Percentiles rank a stretch among this genome's conserved stretches.
Conservation (phyloP, 2,888 invertebrate species). For the Pyrochroa serraticornis region DNA sequence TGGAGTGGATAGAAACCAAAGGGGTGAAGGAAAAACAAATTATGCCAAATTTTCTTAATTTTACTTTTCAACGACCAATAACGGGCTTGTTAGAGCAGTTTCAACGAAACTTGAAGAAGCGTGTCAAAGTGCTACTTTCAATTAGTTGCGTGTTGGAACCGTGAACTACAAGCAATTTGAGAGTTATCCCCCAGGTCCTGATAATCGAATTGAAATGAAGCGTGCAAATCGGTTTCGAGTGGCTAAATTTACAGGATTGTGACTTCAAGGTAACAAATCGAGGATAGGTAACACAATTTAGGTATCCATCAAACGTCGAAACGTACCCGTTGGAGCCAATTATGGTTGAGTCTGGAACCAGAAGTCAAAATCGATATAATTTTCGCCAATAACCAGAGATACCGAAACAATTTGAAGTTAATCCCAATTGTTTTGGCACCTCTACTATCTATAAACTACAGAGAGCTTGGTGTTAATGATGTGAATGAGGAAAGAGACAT, state of each 20-base stretch:
- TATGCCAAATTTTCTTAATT: too few relatives aligned
- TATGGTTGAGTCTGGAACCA: conserved; percentile 8
- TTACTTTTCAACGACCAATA: too few relatives aligned
- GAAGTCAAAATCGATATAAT: neutral
- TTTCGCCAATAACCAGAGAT: neutral
- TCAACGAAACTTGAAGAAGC: too few relatives aligned
- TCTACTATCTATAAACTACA: neutral
- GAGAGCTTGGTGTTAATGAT: neutral
- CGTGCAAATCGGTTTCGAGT: neutral
- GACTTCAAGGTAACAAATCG: too few relatives aligned
- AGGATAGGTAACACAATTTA: too few relatives aligned
- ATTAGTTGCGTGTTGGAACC: too few relatives aligned
- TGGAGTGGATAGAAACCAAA: too few relatives aligned
- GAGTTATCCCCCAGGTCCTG: neutral
- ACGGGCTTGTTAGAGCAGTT: too few relatives aligned
- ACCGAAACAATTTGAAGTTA: neutral
- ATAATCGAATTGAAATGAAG: neutral
- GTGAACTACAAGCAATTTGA: too few relatives aligned
- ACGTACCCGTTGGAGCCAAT: conserved; percentile 7
- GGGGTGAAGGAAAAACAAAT: too few relatives aligned
- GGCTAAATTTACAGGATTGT: neutral
- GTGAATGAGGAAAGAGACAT: conserved; percentile 12
- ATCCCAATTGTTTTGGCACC: neutral
- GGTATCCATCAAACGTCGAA: neutral
- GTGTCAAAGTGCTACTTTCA: too few relatives aligned